These are phyloP conservation scores for Chinchilla lanigera DNA, from an alignment of 2,113 vertebrate genomes.

Conservation along the genomic window DNA sequence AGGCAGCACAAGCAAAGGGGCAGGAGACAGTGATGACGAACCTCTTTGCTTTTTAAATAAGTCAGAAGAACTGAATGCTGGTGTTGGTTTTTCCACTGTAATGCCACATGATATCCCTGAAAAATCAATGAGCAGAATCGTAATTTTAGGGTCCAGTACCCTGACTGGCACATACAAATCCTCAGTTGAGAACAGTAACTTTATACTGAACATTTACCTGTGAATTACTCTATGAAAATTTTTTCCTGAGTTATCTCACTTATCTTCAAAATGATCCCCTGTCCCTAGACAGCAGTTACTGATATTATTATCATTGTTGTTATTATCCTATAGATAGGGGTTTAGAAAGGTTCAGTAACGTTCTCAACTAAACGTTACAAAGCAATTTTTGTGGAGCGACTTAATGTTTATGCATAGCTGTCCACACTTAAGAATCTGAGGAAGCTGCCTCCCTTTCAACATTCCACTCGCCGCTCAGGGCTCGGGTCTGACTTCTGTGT, in stretches of 20 bases:
- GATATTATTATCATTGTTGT: neutral
- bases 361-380: slow-evolving; percentile 8
- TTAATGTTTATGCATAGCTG: neutral
- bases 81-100: neutral
- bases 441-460: slow-evolving; percentile 8
- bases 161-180: too few relatives aligned
- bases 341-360: neutral
- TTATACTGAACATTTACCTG: neutral
- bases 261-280: neutral
- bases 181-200: neutral
- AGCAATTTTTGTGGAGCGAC: neutral
- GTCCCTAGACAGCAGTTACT: neutral
- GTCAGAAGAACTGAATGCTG: neutral
- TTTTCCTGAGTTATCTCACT: neutral
- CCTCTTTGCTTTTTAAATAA: neutral
- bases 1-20: neutral
- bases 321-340: neutral
- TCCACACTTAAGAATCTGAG: neutral
- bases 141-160: too few relatives aligned
- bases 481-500: neutral
- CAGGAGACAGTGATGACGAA: neutral
- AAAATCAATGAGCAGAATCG: too few relatives aligned
- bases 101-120: neutral
- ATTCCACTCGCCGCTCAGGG: neutral
- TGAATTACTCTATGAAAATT: neutral